Conservation (phyloP, 2,797 vertebrate genomes). For the Gymnoscopelus braueri region DNA sequence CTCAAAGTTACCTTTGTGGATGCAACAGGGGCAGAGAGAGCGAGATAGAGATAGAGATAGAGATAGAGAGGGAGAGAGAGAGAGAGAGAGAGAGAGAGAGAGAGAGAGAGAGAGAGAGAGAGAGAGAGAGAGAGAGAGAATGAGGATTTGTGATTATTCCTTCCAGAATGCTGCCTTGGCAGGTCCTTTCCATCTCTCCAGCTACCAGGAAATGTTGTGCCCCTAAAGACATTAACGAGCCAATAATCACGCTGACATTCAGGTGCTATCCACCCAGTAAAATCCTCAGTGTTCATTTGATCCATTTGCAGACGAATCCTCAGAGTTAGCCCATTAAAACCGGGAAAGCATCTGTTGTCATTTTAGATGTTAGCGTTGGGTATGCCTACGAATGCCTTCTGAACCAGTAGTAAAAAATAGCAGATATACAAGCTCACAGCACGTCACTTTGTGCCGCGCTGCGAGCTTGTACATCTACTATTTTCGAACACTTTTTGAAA, state of each 20-base stretch:
- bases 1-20: conserved; percentile 92
- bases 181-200: conserved; percentile 39
- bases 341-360: no score
- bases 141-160: conserved; percentile 21
- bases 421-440: no score
- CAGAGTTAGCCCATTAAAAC: no score
- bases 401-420: no score
- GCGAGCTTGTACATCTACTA: no score
- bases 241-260: conserved; percentile 42
- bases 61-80: background rate
- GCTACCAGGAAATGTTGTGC: conserved; percentile 13
- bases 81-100: background rate
- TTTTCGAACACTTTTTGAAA: no score
- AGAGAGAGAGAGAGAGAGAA: conserved; percentile 5
- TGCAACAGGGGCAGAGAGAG: background rate
- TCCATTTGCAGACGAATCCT: no score
- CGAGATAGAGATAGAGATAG: background rate
- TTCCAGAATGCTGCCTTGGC: conserved; percentile 20
- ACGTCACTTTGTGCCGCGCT: no score
- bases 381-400: no score
- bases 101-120: conserved; percentile 3
- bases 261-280: conserved; percentile 31
- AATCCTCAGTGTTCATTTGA: no score
- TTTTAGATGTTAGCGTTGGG: no score
- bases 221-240: conserved; percentile 27